These are phyloP conservation scores for Formica selysi DNA, from an alignment of 1,140 invertebrate genomes.

Conservation along the genomic window DNA sequence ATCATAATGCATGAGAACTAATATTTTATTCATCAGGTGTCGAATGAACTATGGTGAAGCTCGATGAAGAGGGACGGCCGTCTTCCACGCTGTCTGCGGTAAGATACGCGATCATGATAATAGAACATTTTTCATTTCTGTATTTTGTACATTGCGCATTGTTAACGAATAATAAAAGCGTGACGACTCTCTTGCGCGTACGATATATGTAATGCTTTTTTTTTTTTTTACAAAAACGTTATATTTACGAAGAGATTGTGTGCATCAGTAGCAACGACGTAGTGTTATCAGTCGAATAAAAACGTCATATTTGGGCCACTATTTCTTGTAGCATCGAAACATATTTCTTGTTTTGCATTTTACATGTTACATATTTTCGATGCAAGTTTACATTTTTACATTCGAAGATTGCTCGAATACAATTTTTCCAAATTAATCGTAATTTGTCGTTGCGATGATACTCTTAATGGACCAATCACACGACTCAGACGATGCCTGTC, in stretches of 20 bases:
- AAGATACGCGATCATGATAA: conserved; percentile 50
- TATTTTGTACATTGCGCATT: not conserved
- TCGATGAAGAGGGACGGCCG: conserved; percentile 13
- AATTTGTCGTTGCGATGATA: not conserved
- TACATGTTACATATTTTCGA: not conserved
- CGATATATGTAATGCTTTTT: not conserved
- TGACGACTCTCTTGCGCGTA: not conserved
- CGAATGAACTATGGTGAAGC: conserved; percentile 46
- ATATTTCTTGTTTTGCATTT: not conserved
- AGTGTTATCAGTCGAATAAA: not conserved
- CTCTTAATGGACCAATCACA: not conserved
- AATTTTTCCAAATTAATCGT: not conserved
- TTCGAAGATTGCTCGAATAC: not conserved
- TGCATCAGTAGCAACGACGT: not conserved
- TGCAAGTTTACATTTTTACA: not conserved
- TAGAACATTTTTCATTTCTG: conserved; percentile 13
- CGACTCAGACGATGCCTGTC: not conserved
- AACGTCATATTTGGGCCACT: not conserved
- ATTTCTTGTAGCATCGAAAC: not conserved
- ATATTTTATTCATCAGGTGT: conserved; percentile 59
- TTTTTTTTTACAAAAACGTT: not conserved
- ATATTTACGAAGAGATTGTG: not conserved
- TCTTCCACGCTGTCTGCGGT: conserved; percentile 26
- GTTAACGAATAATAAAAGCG: conserved; percentile 15
- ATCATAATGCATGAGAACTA: conserved; percentile 53